Percentiles rank a stretch among this genome's conserved stretches.
phyloP scores from a whole-genome alignment of 2,888 invertebrate genomes.

The Eristalis tenax region DNA sequence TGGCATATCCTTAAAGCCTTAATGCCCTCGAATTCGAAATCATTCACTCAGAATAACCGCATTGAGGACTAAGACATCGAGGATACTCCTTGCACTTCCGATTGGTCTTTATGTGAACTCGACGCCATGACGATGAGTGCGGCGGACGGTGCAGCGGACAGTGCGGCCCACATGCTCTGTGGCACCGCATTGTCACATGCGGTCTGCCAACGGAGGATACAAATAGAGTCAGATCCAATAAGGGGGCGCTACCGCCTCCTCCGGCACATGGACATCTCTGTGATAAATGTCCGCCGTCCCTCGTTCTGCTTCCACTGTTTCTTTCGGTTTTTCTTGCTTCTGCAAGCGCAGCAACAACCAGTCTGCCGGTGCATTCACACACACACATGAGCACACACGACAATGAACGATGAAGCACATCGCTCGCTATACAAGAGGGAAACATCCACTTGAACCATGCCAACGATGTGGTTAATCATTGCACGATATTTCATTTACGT shows the following conservation, averaged over 20 bases:
- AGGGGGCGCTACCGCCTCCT: slow-evolving; percentile 7
- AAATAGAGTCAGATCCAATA: slow-evolving; percentile 54
- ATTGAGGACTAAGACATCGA: slow-evolving; percentile 67
- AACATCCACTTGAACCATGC: slow-evolving; percentile 69
- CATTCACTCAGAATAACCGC: slow-evolving; percentile 60
- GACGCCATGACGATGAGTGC: not conserved
- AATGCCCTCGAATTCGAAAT: slow-evolving; percentile 56
- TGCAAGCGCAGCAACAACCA: slow-evolving; percentile 2
- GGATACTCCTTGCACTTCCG: slow-evolving; percentile 42
- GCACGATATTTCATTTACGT: slow-evolving; percentile 69
- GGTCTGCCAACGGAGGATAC: slow-evolving; percentile 49
- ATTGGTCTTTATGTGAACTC: slow-evolving; percentile 49
- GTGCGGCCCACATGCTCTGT: not conserved
- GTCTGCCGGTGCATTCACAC: not conserved
- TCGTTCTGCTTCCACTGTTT: slow-evolving; percentile 12
- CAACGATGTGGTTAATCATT: slow-evolving; percentile 72
- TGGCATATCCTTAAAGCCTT: slow-evolving; percentile 30
- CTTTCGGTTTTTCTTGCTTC: slow-evolving; percentile 8
- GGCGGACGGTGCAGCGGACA: not conserved
- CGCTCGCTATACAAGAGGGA: slow-evolving; percentile 57
- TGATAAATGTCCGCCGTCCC: slow-evolving; percentile 47
- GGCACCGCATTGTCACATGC: slow-evolving; percentile 47
- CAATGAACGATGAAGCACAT: slow-evolving; percentile 47
- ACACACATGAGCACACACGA: not conserved
- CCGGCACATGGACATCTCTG: slow-evolving; percentile 8